Evolutionary conservation across 2,888 invertebrate species (phyloP), one percentile per base, ranked within the genome.

Genomic region (Oligia fasciuncula): DNA sequence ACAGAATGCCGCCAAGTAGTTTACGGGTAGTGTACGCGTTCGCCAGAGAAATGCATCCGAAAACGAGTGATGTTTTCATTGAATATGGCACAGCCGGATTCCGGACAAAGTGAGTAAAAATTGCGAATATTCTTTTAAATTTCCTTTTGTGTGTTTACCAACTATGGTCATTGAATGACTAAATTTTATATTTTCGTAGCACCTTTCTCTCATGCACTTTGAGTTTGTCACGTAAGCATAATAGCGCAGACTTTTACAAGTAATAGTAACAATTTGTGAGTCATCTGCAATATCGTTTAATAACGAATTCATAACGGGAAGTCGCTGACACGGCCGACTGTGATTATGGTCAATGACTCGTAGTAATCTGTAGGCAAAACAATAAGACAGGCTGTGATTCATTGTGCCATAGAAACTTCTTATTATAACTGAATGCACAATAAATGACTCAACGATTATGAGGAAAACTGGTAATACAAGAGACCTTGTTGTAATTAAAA

Each of bases 71-170:
- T 90, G 97, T 97, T 87, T 97, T 97, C 92, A 97, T 98, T 90
- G 97, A 98, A 95, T 98, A 98, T 97, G 98, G 98, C 89, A 98
- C 98, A 82, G 98, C 98, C 89, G 98, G 98, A 92, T 98, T 98
- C 94, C 97, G 98, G 91, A 98, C 98, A 91, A 98, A 97, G 98
- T 98, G 95, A 97, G 97, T 97, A 90, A 85, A 88, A 86, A 90
- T 87, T 87, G 51, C 43, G 80, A 88, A 88, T 87, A 65, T 87
- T 87, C 29, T 91, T 82, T 81, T 19, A 14, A 54, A 73, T 65
- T 87, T 87, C 81, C 77, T 86, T 85, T 82, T 70, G 84, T 87
- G 88, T 86, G 77, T 88, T 73, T 81, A 81, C 75, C 78, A 79
- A 88, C 84, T 89, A 88, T 84, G 90, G 91, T 90, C 89, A 89